Percentiles rank a stretch among this genome's conserved stretches.
phyloP scores from a whole-genome alignment of 2,888 invertebrate species.

The Conomelus anceps region DNA sequence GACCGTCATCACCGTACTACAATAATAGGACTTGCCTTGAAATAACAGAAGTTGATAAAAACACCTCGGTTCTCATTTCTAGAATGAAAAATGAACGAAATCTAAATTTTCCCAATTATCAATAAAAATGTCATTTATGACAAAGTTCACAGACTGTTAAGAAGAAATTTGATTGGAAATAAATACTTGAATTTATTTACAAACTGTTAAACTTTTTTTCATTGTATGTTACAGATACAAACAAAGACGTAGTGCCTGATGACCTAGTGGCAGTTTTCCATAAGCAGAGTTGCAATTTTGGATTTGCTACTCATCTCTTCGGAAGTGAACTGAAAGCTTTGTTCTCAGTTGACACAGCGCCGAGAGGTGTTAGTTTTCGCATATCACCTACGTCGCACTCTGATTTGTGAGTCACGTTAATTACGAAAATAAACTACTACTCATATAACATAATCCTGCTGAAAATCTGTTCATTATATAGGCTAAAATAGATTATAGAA shows the following conservation, averaged over 20 bases:
- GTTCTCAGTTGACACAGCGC: conserved; percentile 65
- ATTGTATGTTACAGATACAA: conserved; percentile 56
- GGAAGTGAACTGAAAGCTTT: conserved; percentile 83
- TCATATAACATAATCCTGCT: not conserved
- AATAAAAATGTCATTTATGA: too few species aligned
- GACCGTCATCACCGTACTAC: too few species aligned
- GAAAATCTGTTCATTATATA: not conserved
- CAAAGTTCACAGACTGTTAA: not conserved
- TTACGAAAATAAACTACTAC: not conserved
- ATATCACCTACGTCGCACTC: conserved; percentile 86
- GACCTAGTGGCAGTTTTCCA: conserved; percentile 89
- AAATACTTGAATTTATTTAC: not conserved
- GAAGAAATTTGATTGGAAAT: not conserved
- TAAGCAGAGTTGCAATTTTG: conserved; percentile 87
- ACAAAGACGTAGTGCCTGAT: conserved; percentile 86
- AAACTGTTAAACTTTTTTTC: not conserved
- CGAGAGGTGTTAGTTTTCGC: conserved; percentile 72
- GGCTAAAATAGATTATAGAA: not conserved
- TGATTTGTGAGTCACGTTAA: conserved; percentile 48
- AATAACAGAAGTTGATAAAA: too few species aligned
- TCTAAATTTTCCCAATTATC: not conserved
- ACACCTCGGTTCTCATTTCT: too few species aligned
- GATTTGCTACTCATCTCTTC: conserved; percentile 95
- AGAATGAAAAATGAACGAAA: too few species aligned
- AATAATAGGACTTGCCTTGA: too few species aligned